phyloP scores from a whole-genome alignment of 2,888 invertebrate species.

The Orthosia gracilis region DNA sequence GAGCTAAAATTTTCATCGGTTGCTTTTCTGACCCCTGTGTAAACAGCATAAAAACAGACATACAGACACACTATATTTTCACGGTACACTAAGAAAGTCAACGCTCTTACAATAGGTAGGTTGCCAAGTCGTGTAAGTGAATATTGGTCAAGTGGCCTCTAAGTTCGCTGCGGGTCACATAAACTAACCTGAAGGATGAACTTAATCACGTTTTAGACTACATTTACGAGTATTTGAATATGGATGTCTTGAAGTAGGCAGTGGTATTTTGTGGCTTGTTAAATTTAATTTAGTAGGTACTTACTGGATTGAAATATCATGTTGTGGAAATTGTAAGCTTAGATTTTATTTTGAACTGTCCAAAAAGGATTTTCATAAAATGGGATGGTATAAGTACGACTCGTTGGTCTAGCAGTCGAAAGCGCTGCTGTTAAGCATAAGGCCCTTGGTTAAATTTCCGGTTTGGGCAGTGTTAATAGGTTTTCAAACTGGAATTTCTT shows the following conservation, averaged over 20 bases:
- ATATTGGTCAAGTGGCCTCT: slow-evolving; percentile 1
- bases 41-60: too few species aligned
- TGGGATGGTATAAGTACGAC: background rate
- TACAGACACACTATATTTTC: background rate
- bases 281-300: slow-evolving; percentile 12
- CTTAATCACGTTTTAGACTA: slow-evolving; percentile 17
- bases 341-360: background rate
- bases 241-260: slow-evolving; percentile 3
- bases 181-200: background rate
- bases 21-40: too few species aligned
- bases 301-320: background rate
- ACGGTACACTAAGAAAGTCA: background rate
- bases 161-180: slow-evolving; percentile 5
- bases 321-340: background rate
- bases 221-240: slow-evolving; percentile 10
- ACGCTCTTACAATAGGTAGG: background rate
- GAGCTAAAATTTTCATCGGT: too few species aligned
- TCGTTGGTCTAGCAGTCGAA: background rate
- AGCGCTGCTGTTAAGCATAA: background rate
- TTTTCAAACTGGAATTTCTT: too few species aligned
- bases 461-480: too few species aligned
- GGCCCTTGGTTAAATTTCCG: too few species aligned
- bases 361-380: background rate
- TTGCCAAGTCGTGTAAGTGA: slow-evolving; percentile 1
- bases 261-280: background rate